phyloP scores from a whole-genome alignment of 2,797 vertebrate species.

The Phrynocephalus guinanensis region DNA sequence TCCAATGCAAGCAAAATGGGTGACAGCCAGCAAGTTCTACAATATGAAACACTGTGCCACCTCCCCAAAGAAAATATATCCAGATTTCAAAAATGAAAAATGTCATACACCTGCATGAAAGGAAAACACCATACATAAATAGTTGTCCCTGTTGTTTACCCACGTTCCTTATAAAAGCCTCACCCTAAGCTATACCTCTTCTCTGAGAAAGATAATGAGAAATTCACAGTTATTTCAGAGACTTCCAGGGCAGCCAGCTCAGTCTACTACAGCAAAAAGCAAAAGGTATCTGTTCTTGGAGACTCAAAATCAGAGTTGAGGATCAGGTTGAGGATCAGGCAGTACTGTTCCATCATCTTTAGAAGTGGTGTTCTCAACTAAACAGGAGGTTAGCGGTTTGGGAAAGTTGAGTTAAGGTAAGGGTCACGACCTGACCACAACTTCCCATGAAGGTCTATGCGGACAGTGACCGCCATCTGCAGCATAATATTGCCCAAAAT shows the following conservation, averaged over 20 bases:
- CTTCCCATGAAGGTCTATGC: background rate
- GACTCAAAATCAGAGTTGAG: background rate
- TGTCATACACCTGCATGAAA: background rate
- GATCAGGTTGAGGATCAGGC: background rate
- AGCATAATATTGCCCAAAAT: background rate
- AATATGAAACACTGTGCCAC: slow-evolving; percentile 39
- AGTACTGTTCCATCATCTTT: background rate
- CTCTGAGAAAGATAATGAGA: background rate
- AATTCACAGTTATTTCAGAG: background rate
- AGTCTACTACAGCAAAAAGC: too few relatives aligned
- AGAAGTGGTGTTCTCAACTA: background rate
- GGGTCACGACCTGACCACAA: background rate
- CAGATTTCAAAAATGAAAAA: slow-evolving; percentile 20
- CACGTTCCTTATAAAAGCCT: background rate
- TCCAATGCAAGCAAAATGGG: slow-evolving; percentile 8
- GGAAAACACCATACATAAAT: background rate
- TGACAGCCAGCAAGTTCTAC: slow-evolving; percentile 19
- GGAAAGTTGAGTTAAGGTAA: background rate
- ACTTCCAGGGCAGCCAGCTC: background rate
- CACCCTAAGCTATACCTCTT: background rate
- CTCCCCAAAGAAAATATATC: slow-evolving; percentile 33
- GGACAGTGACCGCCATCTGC: background rate
- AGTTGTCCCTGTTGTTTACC: background rate
- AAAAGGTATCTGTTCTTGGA: background rate
- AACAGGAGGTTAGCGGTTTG: background rate